These are phyloP conservation scores for Bungarus multicinctus DNA, from an alignment of 2,113 vertebrate genomes.

Conservation along the genomic window DNA sequence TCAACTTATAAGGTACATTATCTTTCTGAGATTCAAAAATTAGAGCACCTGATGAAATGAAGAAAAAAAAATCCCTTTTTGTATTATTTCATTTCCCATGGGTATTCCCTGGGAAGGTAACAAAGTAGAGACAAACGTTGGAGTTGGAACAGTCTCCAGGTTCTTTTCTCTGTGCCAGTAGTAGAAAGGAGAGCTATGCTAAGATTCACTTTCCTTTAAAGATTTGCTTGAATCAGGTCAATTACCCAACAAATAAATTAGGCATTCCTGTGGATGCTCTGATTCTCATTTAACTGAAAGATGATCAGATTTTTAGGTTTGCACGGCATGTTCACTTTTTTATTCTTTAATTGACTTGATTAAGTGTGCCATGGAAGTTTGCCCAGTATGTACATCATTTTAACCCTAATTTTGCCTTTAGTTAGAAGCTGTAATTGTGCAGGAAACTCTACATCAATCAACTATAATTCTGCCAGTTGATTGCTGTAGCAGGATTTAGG, in stretches of 20 bases:
- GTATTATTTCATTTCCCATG: not conserved
- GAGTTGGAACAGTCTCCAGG: not conserved
- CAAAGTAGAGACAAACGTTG: not conserved
- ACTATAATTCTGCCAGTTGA: not conserved
- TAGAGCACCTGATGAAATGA: constrained; percentile 20
- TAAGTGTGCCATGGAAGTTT: not conserved
- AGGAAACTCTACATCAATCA: not conserved
- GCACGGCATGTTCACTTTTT: not conserved
- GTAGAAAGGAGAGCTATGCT: not conserved
- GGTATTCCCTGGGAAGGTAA: not conserved
- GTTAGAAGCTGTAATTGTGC: not conserved
- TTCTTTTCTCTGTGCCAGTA: not conserved
- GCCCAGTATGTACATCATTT: constrained; percentile 36
- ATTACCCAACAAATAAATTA: not conserved
- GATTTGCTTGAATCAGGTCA: not conserved
- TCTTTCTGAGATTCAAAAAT: constrained; percentile 4
- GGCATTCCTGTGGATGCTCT: not conserved
- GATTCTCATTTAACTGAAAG: not conserved
- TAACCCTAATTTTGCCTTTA: not conserved
- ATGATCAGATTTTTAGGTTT: not conserved
- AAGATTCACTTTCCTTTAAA: not conserved
- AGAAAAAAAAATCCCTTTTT: not conserved
- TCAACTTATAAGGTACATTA: not conserved
- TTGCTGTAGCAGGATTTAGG: not conserved
- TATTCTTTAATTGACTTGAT: not conserved